Evolutionary conservation across 64 coral and sea anemone species (phyloP), one percentile per base, ranked within the genome.

Genomic region (Anthopleura sola): DNA sequence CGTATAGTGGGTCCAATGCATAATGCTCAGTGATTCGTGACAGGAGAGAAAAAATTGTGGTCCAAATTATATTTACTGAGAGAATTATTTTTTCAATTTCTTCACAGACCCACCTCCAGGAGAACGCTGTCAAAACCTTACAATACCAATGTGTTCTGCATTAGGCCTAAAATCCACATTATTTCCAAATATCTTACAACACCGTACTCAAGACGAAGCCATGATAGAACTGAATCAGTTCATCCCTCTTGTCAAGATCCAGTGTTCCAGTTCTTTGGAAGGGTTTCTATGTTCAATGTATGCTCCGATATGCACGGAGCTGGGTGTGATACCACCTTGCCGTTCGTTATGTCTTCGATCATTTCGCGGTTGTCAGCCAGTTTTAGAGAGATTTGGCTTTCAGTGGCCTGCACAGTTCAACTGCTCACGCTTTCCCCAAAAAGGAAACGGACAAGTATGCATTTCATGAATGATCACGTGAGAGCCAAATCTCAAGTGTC

Each of bases 211-310:
- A 64, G 44, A 51, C 1, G 23, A 90, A 74, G 92, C 92, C 44
- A 75, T 36, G 29, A 17, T 51, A 14, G 26, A 68, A 48, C 13
- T 76, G 31, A 11, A n/a, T 28, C 75, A 82, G 39, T 79, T 51
- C 15, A 44, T 39, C 32, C 85, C 91, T 6, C 49, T 92, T 28
- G 69, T 92, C 24, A 75, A 84, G 29, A n/a, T 47, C 47, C 87
- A 88, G 53, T 92, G 91, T 49, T 92, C 85, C 23, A 32, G 24
- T 24, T 57, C 87, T 66, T 49, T 92, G 7, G 71, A 17, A 13
- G 36, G 38, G 28, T 84, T 92, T n/a, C 34, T 92, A 46, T 92
- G 91, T 57, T 88, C 91, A 32, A 26, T 92, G 32, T 78, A 71
- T 37, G 86, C 80, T 21, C 91, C 91, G 24, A 46, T 74, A 20